Conservation (phyloP, 2,888 invertebrate species). For the Cephalotes varians region DNA sequence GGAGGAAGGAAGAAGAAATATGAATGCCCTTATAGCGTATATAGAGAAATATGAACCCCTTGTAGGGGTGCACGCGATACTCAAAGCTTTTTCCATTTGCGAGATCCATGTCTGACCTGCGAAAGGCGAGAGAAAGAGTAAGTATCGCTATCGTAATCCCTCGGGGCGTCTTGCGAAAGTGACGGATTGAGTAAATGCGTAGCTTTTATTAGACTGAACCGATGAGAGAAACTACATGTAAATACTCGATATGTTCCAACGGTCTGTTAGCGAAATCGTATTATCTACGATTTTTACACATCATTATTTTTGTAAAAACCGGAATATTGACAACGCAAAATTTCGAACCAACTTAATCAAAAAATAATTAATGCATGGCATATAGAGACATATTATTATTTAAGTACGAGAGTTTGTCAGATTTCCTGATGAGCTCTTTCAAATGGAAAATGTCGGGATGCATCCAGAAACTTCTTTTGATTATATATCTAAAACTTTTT, state of each 20-base stretch:
- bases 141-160: slow-evolving; percentile 5
- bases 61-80: slow-evolving; percentile 44
- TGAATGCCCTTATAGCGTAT: too few species aligned
- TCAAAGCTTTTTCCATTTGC: slow-evolving; percentile 50
- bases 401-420: background rate
- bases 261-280: background rate
- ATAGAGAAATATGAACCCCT: too few species aligned
- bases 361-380: too few species aligned
- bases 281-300: background rate
- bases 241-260: background rate
- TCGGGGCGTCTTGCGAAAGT: background rate
- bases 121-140: background rate
- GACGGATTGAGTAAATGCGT: slow-evolving; percentile 1
- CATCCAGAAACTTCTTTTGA: background rate
- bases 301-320: background rate
- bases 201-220: background rate
- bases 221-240: background rate
- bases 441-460: background rate
- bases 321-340: background rate
- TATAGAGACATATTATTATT: background rate
- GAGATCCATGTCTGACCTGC: slow-evolving; percentile 23
- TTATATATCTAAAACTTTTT: background rate
- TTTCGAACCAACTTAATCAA: too few species aligned
- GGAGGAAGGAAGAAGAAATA: slow-evolving; percentile 57
- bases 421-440: background rate